Base-by-base conservation (phyloP, 2,113 vertebrate genomes). In the Elanus axillaris region DNA sequence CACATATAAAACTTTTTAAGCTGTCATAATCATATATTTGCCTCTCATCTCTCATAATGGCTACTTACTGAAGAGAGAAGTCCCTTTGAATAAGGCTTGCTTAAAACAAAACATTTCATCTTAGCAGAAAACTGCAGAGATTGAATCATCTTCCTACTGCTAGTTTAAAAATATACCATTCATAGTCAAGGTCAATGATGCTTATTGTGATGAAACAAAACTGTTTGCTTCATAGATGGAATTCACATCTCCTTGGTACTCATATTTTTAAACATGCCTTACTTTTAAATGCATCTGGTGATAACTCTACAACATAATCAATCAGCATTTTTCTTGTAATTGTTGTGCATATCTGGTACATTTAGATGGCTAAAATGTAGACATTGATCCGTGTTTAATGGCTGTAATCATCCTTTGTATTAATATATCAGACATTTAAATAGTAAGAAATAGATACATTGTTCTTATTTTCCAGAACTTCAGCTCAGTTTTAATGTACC, bases 121-220 rank as follows among this genome's bases (percentile, higher is more conserved):
- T 85, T 95, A 76, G 90, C 81, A 94, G 75, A 94, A 94, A 94
- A 94, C 83, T 79, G 88, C 68, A 88, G 84, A 96, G 93, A 88
- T 95, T 96, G 95, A 96, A 95, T 97, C 96, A 96, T 97, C 95
- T 94, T 92, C 94, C 78, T 88, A 95, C 87, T 95, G 94, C 92
- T 95, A 89, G 90, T 96, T 97, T 97, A 97, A 97, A 97, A 98
- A 97, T 97, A 97, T 27, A 67, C 76, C 71, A 92, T 96, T 97
- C 91, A 86, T 64, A 96, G 94, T 91, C 94, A 94, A 95, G 96
- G 94, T 97, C 96, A 97, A 95, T 95, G 96, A 96, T 96, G 94
- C 96, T 96, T 97, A 97, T 97, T 96, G 95, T 97, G 94, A 93
- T 97, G 88, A 96, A 96, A 95, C 84, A 96, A 95, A 96, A 88